A percentile compares a stretch with the other conserved stretches of the same genome.
These are phyloP conservation scores for Ceratina australensis DNA, from an alignment of 1,140 invertebrate genomes.

Conservation along the genomic window DNA sequence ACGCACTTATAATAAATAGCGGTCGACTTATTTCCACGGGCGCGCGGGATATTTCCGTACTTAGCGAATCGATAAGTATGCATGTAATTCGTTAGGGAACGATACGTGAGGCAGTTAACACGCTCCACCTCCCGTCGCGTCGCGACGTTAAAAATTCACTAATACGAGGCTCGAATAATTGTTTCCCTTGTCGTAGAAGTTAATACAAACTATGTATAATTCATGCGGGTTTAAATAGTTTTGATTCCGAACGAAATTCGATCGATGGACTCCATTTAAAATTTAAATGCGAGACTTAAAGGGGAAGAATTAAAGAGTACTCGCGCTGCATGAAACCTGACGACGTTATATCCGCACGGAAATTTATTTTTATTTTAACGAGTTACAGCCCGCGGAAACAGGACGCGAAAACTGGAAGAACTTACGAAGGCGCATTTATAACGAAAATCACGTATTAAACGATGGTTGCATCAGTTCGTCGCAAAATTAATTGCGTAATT, in stretches of 20 bases:
- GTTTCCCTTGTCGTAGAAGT: conserved; percentile 44
- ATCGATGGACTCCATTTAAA: conserved; percentile 61
- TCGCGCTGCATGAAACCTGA: neutral
- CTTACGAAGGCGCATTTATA: neutral
- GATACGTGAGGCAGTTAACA: neutral
- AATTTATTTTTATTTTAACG: neutral
- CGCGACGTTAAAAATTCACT: conserved; percentile 40
- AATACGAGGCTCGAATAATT: conserved; percentile 43
- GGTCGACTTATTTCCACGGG: neutral
- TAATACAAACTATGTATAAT: conserved; percentile 64
- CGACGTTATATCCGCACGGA: neutral
- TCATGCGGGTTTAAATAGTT: conserved; percentile 69
- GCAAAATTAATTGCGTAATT: too few species aligned
- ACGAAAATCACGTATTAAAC: neutral
- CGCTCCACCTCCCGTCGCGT: neutral
- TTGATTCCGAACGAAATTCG: conserved; percentile 66
- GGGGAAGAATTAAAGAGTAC: conserved; percentile 40
- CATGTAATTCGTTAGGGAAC: neutral
- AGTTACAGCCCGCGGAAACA: neutral
- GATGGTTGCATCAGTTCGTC: too few species aligned
- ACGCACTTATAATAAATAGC: neutral
- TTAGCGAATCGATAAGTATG: neutral
- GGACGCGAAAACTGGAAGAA: too few species aligned
- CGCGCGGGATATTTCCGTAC: neutral
- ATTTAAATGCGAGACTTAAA: conserved; percentile 68